Evolutionary conservation across 2,797 vertebrate genomes (phyloP).

Genomic region (Acipenser transmontanus): DNA sequence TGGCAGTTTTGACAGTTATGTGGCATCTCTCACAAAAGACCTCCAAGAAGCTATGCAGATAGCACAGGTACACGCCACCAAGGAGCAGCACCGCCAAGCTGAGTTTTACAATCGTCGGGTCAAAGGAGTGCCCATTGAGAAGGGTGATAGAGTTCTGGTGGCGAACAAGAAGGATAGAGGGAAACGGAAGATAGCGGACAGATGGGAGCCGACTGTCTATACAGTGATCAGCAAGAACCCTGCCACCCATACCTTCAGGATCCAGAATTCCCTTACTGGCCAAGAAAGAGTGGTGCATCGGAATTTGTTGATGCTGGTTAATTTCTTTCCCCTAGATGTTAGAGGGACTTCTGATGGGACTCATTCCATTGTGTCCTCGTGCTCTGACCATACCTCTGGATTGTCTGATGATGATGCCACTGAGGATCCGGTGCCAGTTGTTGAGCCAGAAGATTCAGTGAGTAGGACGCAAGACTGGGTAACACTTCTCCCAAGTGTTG

Average conservation of each 20-base stretch:
- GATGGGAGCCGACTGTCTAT: too few relatives aligned
- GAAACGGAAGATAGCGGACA: too few relatives aligned
- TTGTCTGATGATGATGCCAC: background rate
- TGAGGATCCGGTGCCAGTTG: background rate
- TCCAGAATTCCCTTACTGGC: background rate
- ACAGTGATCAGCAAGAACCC: too few relatives aligned
- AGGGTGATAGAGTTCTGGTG: too few relatives aligned
- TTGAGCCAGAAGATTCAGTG: background rate
- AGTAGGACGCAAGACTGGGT: constrained; percentile 9
- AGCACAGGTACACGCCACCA: background rate
- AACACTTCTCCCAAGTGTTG: background rate
- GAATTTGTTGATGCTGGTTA: background rate
- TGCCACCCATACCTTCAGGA: background rate
- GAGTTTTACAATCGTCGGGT: constrained; percentile 1
- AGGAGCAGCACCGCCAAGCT: constrained; percentile 4
- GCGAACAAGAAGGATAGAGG: too few relatives aligned
- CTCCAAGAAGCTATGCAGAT: constrained; percentile 9
- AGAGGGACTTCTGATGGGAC: background rate
- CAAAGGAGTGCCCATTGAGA: background rate
- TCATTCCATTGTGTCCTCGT: background rate
- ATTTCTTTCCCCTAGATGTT: background rate
- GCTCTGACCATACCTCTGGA: background rate
- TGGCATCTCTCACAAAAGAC: constrained; percentile 9
- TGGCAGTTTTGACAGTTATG: constrained; percentile 7
- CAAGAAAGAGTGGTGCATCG: constrained; percentile 2